Evolutionary conservation across 2,888 invertebrate species (phyloP).

Genomic region (Diogma glabrata): DNA sequence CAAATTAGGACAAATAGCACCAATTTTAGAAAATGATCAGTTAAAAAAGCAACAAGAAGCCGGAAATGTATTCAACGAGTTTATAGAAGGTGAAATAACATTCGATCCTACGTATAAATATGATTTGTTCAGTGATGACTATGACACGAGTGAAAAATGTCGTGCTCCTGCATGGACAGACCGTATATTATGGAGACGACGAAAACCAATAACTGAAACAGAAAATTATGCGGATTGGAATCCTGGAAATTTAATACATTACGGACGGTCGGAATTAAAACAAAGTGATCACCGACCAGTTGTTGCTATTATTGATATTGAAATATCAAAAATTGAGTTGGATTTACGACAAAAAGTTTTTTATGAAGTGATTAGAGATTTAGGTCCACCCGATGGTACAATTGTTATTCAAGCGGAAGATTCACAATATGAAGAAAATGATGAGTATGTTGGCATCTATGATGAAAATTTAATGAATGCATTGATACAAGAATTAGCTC

Average conservation of each 20-base stretch:
- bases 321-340: conserved; percentile 69
- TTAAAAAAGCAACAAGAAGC: conserved; percentile 66
- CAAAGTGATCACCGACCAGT: conserved; percentile 98
- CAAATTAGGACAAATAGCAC: conserved; percentile 49
- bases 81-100: conserved; percentile 79
- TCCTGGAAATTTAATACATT: conserved; percentile 71
- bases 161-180: conserved; percentile 98
- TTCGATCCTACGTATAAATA: conserved; percentile 99
- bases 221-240: conserved; percentile 53
- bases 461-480: conserved; percentile 71
- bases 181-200: conserved; percentile 84
- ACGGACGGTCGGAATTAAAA: conserved; percentile 88
- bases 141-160: conserved; percentile 97
- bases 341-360: conserved; percentile 68
- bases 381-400: conserved; percentile 93
- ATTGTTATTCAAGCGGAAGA: conserved; percentile 52
- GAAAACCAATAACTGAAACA: conserved; percentile 60
- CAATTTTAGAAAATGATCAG: conserved; percentile 80
- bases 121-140: conserved; percentile 96
- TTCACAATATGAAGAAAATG: conserved; percentile 35
- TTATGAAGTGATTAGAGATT: conserved; percentile 68
- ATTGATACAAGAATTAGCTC: conserved; percentile 66
- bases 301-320: conserved; percentile 78
- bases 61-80: conserved; percentile 82
- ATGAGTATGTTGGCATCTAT: conserved; percentile 49